These are phyloP conservation scores for Erebia palarica DNA, from an alignment of 2,888 invertebrate genomes.

Conservation along the genomic window DNA sequence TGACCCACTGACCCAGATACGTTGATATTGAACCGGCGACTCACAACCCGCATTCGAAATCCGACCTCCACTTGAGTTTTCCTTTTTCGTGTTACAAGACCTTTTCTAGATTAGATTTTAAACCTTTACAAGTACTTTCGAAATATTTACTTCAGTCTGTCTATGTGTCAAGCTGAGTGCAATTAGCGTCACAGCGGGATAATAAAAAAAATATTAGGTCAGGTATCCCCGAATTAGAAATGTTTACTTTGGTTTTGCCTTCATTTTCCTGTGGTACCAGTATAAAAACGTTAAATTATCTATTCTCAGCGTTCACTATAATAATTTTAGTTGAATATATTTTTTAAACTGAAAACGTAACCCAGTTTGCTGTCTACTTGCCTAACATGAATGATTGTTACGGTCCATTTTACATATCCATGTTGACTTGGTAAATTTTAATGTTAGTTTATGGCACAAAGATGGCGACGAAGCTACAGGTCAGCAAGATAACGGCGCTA, in stretches of 20 bases:
- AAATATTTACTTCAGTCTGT: neutral
- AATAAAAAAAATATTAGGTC: too few relatives aligned
- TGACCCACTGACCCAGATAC: constrained; percentile 81
- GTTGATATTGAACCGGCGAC: constrained; percentile 80
- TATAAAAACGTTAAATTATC: too few relatives aligned
- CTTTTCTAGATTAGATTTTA: constrained; percentile 25
- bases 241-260: too few relatives aligned
- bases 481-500: constrained; percentile 62
- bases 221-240: too few relatives aligned
- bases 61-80: constrained; percentile 75
- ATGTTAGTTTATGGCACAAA: constrained; percentile 31
- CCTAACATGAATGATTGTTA: constrained; percentile 11
- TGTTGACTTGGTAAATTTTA: constrained; percentile 35
- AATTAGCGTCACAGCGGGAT: too few relatives aligned
- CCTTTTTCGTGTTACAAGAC: constrained; percentile 50
- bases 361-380: neutral
- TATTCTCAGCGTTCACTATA: neutral
- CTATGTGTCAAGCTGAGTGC: neutral
- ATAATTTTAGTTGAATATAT: neutral
- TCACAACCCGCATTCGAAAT: constrained; percentile 73
- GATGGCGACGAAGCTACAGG: constrained; percentile 43
- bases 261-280: too few relatives aligned
- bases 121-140: neutral
- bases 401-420: constrained; percentile 18
- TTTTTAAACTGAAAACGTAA: neutral